Evolutionary conservation across 1,140 invertebrate genomes (phyloP), one percentile per base, ranked within the genome.

Genomic region (Macrobrachium rosenbergii): DNA sequence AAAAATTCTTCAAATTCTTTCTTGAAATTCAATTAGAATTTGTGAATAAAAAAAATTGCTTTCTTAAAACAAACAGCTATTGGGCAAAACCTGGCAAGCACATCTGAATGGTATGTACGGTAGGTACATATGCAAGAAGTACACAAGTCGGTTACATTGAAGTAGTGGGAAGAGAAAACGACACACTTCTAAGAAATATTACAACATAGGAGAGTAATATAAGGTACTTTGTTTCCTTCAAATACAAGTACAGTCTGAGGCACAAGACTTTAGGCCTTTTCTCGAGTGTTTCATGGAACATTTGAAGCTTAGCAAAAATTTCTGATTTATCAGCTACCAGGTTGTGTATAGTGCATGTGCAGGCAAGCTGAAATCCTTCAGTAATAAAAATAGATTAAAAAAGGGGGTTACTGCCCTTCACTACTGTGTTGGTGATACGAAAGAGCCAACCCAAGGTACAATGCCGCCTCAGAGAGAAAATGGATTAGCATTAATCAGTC

Each of bases 161-260:
- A 87, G 85, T 78, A 87, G 85, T 87, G 85, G 85, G 85, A 87
- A 87, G 85, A 87, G 83, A 84, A 89, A 89, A 82, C 88, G 89
- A 89, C 88, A 89, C 88, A 86, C n/a, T n/a, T n/a, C n/a, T n/a
- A n/a, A n/a, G n/a, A n/a, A n/a, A n/a, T n/a, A n/a, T n/a, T n/a
- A n/a, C n/a, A n/a, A n/a, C n/a, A n/a, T n/a, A n/a, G n/a, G n/a
- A n/a, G n/a, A n/a, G n/a, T n/a, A n/a, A n/a, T n/a, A n/a, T n/a
- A n/a, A n/a, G n/a, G n/a, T n/a, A n/a, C n/a, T n/a, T n/a, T n/a
- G n/a, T n/a, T n/a, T n/a, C n/a, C n/a, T n/a, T n/a, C n/a, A n/a
- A n/a, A n/a, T n/a, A n/a, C n/a, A n/a, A n/a, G n/a, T n/a, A n/a
- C n/a, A n/a, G n/a, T n/a, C n/a, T n/a, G n/a, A n/a, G n/a, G n/a